Evolutionary conservation across 2,888 invertebrate genomes (phyloP), one percentile per base, ranked within the genome.

Genomic region (Linhomoeus sp.): DNA sequence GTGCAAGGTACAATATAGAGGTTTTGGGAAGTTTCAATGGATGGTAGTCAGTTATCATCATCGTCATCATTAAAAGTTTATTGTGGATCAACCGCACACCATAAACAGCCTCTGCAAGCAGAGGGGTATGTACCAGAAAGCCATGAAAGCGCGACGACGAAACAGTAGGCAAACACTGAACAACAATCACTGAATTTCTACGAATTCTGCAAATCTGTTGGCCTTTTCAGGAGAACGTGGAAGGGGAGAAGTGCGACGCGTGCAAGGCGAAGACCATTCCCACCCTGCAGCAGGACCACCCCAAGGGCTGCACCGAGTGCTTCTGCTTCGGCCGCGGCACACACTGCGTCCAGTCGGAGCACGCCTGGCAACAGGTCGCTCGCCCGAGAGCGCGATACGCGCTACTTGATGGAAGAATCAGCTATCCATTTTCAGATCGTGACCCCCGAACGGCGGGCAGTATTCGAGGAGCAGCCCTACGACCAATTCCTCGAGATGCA

Each of bases 271-370:
- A 83, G 22, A 81, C 85, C 0, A 94, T 92, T 66, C 29, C 5
- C 53, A 85, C 87, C 0, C 68, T 94, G 24, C 76, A 81, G 0
- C 68, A 67, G 0, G 74, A 76, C 41, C 85, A 82, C 66, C 77
- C 80, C 2, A 75, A 76, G 46, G 94, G 94, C 9, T 97, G 94
- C 66, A 85, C 85, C 1, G 77, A 80, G 49, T 97, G 94, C 67
- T 94, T 88, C 73, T 97, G 94, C 70, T 97, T 92, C 68, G 84
- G 81, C 0, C 75, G 55, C 3, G 73, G 74, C 40, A 24, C 45
- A 7, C 49, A 52, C 46, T 94, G 92, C 66, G 70, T 73, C 35
- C 83, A 86, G 66, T 5, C 29, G 7, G 29, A 12, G 7, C 29
- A 29, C 29, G 29, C 12, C 12, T 29, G 29, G 29, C 29, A 29